These are phyloP conservation scores for Synergus laeviventris DNA, from an alignment of 2,888 invertebrate species.

Conservation along the genomic window DNA sequence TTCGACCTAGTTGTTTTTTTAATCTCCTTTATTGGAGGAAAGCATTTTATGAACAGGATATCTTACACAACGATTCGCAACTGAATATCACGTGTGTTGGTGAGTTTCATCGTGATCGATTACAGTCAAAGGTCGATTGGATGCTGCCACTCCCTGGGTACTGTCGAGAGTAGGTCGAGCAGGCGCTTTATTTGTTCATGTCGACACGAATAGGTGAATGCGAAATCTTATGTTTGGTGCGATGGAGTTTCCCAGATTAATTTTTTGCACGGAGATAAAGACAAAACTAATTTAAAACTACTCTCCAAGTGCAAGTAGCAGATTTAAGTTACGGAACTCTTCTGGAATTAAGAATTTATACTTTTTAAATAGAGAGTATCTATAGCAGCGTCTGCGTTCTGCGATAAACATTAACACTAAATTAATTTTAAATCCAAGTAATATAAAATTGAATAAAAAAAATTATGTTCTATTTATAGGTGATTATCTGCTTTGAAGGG, in stretches of 20 bases:
- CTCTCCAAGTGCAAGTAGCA: background rate
- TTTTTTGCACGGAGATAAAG: constrained; percentile 41
- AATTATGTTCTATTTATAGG: no score
- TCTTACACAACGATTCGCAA: constrained; percentile 56
- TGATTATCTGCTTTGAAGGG: no score
- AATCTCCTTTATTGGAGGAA: background rate
- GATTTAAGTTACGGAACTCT: constrained; percentile 15
- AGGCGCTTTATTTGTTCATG: constrained; percentile 59
- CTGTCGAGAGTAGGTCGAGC: constrained; percentile 25
- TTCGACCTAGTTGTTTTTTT: no score
- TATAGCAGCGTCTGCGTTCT: background rate
- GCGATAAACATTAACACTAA: background rate
- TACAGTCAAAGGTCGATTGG: constrained; percentile 63
- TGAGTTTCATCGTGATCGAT: constrained; percentile 55
- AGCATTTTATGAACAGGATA: constrained; percentile 42
- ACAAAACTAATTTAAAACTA: constrained; percentile 43
- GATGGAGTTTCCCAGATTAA: constrained; percentile 43
- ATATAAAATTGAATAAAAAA: no score
- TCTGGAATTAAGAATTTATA: background rate
- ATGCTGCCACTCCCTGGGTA: constrained; percentile 48
- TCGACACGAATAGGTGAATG: constrained; percentile 56
- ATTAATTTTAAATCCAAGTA: background rate
- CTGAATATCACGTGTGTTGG: background rate
- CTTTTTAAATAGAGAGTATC: background rate
- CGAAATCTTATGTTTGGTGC: constrained; percentile 51